These are phyloP conservation scores for Molossus molossus DNA, from an alignment of 2,797 vertebrate genomes.

Conservation along the genomic window DNA sequence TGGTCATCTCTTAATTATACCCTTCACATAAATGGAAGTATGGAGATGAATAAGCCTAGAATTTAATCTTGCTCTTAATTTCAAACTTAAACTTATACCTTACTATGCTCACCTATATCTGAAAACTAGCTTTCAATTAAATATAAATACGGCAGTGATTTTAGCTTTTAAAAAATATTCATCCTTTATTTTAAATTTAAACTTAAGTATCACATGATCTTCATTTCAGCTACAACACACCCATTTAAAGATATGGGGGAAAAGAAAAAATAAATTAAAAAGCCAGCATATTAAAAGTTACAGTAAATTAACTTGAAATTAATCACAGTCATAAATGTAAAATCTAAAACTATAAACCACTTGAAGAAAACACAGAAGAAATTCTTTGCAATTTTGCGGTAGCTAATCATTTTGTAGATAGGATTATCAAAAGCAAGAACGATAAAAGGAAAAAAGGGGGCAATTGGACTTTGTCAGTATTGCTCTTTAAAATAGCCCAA, in stretches of 20 bases:
- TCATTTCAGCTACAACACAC: constrained; percentile 25
- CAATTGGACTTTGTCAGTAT: no score
- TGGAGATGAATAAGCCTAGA: background rate
- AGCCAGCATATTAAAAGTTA: background rate
- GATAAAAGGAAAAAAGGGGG: no score
- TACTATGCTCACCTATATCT: background rate
- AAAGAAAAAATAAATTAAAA: constrained; percentile 12
- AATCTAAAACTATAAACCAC: no score
- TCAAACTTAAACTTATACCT: constrained; percentile 16
- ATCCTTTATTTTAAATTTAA: constrained; percentile 36
- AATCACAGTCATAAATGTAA: no score
- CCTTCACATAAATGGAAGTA: background rate
- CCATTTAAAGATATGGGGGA: background rate
- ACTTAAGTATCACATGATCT: background rate
- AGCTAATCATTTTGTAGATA: no score
- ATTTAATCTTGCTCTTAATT: constrained; percentile 50
- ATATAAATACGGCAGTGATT: constrained; percentile 15
- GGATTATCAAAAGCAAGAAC: no score
- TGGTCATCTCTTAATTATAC: background rate
- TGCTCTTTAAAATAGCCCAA: no score
- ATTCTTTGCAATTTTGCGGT: no score
- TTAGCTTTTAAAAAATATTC: background rate
- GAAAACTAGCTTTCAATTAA: constrained; percentile 41
- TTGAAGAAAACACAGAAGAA: no score
- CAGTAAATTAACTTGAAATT: no score